Conservation (phyloP, 2,113 vertebrate species). For the Colossoma macropomum region DNA sequence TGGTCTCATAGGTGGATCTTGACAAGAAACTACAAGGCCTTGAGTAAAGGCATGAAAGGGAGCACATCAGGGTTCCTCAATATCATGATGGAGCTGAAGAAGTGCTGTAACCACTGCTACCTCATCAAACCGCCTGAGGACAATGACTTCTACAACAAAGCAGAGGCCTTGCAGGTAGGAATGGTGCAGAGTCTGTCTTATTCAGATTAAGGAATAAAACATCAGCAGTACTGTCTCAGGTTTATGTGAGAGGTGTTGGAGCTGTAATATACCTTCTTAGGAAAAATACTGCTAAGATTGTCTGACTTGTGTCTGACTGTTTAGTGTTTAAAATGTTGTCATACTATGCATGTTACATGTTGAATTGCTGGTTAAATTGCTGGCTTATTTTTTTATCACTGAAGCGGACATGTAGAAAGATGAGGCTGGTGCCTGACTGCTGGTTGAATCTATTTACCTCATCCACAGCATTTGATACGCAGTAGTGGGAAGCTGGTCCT, state of each 20-base stretch:
- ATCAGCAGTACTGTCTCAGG: not conserved
- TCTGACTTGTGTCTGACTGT: not conserved
- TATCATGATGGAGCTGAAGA: slow-evolving; percentile 99
- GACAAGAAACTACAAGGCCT: slow-evolving; percentile 98
- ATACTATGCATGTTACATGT: not conserved
- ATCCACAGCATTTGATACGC: slow-evolving; percentile 89
- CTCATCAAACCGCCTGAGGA: slow-evolving; percentile 97
- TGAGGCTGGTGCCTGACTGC: not conserved
- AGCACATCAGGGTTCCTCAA: slow-evolving; percentile 98
- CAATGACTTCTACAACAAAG: slow-evolving; percentile 90
- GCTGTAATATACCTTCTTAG: no score
- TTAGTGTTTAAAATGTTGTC: no score
- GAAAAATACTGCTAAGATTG: not conserved
- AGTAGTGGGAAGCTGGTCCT: slow-evolving; percentile 97
- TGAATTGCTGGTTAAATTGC: not conserved
- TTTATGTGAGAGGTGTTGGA: not conserved
- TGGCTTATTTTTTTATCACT: not conserved
- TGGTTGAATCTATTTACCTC: not conserved
- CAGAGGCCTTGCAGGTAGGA: slow-evolving; percentile 93
- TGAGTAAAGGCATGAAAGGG: slow-evolving; percentile 98
- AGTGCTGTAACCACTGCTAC: slow-evolving; percentile 99
- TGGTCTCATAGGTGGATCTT: slow-evolving; percentile 89
- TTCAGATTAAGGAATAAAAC: not conserved
- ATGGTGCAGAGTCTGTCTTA: not conserved
- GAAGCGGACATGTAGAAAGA: no score